Base-by-base conservation (phyloP, 2,888 invertebrate species). In the Eumacrocentrus americanus region DNA sequence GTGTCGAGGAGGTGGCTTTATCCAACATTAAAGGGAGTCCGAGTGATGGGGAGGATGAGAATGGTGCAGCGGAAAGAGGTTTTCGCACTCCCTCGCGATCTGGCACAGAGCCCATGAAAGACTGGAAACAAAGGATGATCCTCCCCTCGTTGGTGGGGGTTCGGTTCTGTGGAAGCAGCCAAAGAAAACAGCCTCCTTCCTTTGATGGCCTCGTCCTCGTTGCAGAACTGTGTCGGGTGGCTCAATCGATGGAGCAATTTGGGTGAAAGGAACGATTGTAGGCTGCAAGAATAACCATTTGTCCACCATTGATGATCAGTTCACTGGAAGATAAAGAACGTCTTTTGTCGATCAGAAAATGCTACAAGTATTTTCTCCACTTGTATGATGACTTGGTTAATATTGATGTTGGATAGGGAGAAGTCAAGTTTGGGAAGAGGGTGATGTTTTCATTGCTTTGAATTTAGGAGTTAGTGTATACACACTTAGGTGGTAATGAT, bases 101-200 rank as follows among this genome's bases (percentile, higher is more conserved):
- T 77, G 77, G 75, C 73, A 73, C 46, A 60, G 56, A 66, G 73
- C 76, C 73, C 72, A 61, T 22, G 37, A 58, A 65, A 65, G 62
- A 60, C 53, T 64, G 46, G 64, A 67, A 61, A 72, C 70, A 69
- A 70, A 66, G 59, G 64, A 64, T 56, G 48, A 60, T 64, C 58
- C 58, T 42, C n/a, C n/a, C n/a, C n/a, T n/a, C n/a, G n/a, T n/a
- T n/a, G n/a, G n/a, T 50, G 44, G 46, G 58, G 35, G 58, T 34
- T 58, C 54, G 46, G 25, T 52, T 58, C 46, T 44, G 37, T 58
- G 48, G 48, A 62, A 62, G 60, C 55, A 34, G 57, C 40, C 54
- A 34, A 57, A 46, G 54, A 54, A 63, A 63, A 61, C 50, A 61
- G 34, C 37, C 38, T 42, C 53, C 29, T 40, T 37, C 4, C n/a